phyloP scores from a whole-genome alignment of 92 coral and sea anemone genomes.

The Isaurus tuberculatus region DNA sequence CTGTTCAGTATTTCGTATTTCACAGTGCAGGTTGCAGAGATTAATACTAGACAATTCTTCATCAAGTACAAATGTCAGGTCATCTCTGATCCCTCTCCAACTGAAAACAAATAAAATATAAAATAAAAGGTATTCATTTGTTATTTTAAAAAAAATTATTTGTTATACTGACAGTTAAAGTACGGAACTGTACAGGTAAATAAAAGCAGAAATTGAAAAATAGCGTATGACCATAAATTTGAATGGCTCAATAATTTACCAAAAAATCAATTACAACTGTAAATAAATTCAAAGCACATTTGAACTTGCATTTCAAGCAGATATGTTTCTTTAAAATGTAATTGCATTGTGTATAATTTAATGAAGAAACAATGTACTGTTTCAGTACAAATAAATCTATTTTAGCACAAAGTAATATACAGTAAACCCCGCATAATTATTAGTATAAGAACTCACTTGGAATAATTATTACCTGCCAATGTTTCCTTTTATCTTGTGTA shows the following conservation, averaged over 20 bases:
- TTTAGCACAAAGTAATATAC: conserved; percentile 11
- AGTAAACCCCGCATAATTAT: not conserved
- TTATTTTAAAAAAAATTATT: not conserved
- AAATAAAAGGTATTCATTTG: not conserved
- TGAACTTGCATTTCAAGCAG: not conserved
- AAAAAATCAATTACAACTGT: not conserved
- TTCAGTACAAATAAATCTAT: conserved; percentile 7
- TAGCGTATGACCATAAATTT: not conserved
- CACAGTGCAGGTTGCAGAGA: conserved; percentile 62
- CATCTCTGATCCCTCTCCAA: conserved; percentile 59
- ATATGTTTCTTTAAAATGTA: conserved; percentile 11
- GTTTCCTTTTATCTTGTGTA: conserved; percentile 59
- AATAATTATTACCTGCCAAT: conserved; percentile 47
- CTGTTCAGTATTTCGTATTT: conserved; percentile 53
- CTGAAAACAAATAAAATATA: conserved; percentile 14
- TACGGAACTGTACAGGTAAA: not conserved
- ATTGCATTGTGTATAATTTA: conserved; percentile 18
- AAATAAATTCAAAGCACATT: conserved; percentile 13
- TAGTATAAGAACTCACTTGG: not conserved
- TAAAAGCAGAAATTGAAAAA: not conserved
- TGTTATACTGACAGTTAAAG: conserved; percentile 12
- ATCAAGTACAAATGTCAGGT: conserved; percentile 49
- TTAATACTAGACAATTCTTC: conserved; percentile 52
- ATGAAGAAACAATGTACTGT: not conserved
- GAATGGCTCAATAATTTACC: not conserved